phyloP scores from a whole-genome alignment of 2,797 vertebrate species.

The Sarcophilus harrisii region DNA sequence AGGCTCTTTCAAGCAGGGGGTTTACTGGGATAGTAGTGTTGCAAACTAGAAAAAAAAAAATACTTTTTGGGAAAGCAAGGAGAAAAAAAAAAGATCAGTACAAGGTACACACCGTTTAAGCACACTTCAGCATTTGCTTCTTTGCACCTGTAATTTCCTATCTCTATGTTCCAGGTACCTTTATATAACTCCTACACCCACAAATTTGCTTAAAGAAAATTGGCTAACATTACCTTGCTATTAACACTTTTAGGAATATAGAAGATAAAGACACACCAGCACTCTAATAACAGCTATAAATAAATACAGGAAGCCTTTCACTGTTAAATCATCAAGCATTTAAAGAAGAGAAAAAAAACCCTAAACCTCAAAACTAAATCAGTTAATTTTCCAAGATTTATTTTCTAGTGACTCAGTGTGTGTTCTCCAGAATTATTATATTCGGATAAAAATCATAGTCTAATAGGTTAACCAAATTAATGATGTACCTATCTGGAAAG shows the following conservation, averaged over 20 bases:
- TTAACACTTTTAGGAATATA: not conserved
- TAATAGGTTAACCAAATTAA: constrained; percentile 9
- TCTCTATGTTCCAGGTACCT: not conserved
- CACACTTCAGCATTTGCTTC: too few species aligned
- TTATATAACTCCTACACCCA: not conserved
- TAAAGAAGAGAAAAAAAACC: not conserved
- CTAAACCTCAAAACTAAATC: not conserved
- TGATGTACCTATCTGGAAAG: not conserved
- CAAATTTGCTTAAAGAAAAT: not conserved
- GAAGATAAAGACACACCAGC: not conserved
- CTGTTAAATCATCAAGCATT: not conserved
- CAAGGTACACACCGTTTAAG: not conserved
- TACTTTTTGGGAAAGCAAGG: not conserved
- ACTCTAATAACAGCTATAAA: not conserved
- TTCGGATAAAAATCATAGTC: constrained; percentile 16
- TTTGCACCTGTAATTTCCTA: not conserved
- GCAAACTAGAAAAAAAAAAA: not conserved
- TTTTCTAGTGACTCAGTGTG: not conserved
- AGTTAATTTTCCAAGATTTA: constrained; percentile 8
- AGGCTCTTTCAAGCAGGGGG: not conserved
- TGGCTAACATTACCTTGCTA: not conserved
- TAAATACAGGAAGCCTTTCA: not conserved
- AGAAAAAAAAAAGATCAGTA: not conserved
- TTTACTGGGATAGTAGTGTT: not conserved
- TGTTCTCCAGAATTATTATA: not conserved